Evolutionary conservation across 1,140 invertebrate species (phyloP).

Genomic region (Mycetomoellerius zeteki): DNA sequence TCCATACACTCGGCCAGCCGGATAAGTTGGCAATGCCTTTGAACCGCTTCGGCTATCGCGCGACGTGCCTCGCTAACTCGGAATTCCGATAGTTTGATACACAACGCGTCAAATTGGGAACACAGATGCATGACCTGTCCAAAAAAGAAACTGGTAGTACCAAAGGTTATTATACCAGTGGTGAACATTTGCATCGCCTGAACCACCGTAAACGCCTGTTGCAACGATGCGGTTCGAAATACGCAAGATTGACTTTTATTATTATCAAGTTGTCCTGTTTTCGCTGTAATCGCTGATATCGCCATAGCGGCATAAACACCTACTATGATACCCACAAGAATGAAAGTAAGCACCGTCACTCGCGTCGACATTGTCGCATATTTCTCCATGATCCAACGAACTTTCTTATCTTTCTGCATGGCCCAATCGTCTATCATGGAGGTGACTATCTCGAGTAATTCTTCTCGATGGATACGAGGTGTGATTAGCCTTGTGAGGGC

Average conservation of each 20-base stretch:
- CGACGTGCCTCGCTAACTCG: background rate
- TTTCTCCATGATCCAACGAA: slow-evolving; percentile 45
- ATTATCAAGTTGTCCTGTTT: background rate
- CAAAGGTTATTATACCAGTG: slow-evolving; percentile 55
- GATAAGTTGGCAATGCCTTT: slow-evolving; percentile 58
- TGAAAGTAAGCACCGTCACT: slow-evolving; percentile 39
- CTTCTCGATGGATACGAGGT: slow-evolving; percentile 28
- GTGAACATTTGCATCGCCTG: slow-evolving; percentile 51
- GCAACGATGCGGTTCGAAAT: slow-evolving; percentile 11
- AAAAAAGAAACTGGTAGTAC: slow-evolving; percentile 71
- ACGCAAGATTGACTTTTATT: background rate
- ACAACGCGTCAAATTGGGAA: slow-evolving; percentile 49
- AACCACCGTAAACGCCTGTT: slow-evolving; percentile 4
- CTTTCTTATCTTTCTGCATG: background rate
- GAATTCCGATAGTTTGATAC: slow-evolving; percentile 27
- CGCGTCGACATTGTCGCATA: slow-evolving; percentile 43
- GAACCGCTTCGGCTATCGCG: slow-evolving; percentile 31
- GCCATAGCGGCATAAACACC: slow-evolving; percentile 5
- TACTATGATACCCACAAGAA: slow-evolving; percentile 45
- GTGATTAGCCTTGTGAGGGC: slow-evolving; percentile 38
- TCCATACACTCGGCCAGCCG: slow-evolving; percentile 40
- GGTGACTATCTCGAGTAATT: slow-evolving; percentile 42
- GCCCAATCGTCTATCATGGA: slow-evolving; percentile 49
- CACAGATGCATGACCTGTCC: slow-evolving; percentile 55
- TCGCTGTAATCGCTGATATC: background rate